Percentiles rank a stretch among this genome's conserved stretches.
Evolutionary conservation across 2,113 vertebrate genomes (phyloP).

Genomic region (Pomatostomus ruficeps): DNA sequence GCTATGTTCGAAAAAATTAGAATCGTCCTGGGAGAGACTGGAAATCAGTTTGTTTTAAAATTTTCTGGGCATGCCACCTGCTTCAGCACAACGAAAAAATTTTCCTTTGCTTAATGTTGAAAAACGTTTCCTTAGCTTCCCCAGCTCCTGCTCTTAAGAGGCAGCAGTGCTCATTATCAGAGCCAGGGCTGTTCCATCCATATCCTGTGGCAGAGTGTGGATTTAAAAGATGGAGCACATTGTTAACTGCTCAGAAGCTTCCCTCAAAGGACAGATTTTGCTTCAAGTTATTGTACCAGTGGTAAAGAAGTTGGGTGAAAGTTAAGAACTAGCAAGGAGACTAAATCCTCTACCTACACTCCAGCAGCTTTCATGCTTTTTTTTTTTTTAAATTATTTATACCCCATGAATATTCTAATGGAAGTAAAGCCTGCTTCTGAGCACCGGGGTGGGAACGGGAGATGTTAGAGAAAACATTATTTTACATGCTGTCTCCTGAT

Average conservation of each 20-base stretch:
- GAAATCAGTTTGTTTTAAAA: background rate
- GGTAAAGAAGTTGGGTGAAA: background rate
- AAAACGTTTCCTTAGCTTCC: background rate
- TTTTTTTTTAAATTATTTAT: slow-evolving; percentile 40
- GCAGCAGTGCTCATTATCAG: background rate
- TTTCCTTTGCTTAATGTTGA: background rate
- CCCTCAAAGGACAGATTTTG: slow-evolving; percentile 9
- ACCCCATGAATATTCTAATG: slow-evolving; percentile 18
- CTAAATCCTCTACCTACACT: background rate
- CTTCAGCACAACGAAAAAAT: background rate
- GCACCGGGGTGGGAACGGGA: background rate
- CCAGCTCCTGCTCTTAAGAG: background rate
- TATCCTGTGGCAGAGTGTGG: background rate
- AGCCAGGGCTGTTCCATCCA: background rate
- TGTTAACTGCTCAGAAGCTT: background rate
- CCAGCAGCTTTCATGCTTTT: background rate
- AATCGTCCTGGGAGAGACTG: background rate
- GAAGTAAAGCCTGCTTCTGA: background rate
- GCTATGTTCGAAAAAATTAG: background rate
- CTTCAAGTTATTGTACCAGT: background rate
- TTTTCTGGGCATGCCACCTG: background rate
- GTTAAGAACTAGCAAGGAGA: background rate
- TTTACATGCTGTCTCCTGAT: background rate
- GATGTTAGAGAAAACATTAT: background rate
- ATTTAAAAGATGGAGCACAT: background rate